A percentile compares a stretch with the other conserved stretches of the same genome.
Conservation (phyloP, 2,113 vertebrate species). For the Henicopernis longicauda region DNA sequence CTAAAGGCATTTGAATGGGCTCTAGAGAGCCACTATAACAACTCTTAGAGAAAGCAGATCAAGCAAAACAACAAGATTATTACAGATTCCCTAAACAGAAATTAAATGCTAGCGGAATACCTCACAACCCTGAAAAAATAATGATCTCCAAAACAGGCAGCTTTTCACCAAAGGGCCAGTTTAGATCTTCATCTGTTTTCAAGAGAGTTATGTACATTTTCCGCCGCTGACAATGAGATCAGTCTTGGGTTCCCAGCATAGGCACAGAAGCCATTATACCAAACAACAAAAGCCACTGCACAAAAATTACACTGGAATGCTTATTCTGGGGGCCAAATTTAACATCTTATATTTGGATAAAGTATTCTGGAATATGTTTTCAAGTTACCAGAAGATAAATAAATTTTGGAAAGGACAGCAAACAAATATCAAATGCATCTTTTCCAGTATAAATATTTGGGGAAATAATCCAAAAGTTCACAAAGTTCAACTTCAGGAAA, state of each 20-base stretch:
- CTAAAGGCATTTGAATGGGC: constrained; percentile 11
- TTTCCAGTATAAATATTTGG: background rate
- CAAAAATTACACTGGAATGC: background rate
- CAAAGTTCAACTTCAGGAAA: background rate
- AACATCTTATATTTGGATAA: background rate
- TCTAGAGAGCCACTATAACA: background rate
- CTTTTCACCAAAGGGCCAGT: background rate
- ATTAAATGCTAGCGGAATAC: constrained; percentile 30
- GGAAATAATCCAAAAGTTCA: background rate
- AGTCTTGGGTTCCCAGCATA: background rate
- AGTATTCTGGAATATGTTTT: background rate
- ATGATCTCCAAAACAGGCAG: constrained; percentile 42
- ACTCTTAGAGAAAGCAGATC: constrained; percentile 8
- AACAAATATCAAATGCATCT: background rate
- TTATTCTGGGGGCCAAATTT: background rate
- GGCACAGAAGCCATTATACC: background rate
- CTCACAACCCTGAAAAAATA: constrained; percentile 24
- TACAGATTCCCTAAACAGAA: constrained; percentile 32
- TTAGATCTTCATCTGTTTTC: constrained; percentile 5
- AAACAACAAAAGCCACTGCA: background rate
- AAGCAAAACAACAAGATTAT: constrained; percentile 48
- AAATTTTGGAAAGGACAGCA: background rate
- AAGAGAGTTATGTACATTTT: background rate
- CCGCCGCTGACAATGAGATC: background rate
- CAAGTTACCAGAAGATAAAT: background rate